Base-by-base conservation (phyloP, 2,113 vertebrate genomes). In the Silurus meridionalis region DNA sequence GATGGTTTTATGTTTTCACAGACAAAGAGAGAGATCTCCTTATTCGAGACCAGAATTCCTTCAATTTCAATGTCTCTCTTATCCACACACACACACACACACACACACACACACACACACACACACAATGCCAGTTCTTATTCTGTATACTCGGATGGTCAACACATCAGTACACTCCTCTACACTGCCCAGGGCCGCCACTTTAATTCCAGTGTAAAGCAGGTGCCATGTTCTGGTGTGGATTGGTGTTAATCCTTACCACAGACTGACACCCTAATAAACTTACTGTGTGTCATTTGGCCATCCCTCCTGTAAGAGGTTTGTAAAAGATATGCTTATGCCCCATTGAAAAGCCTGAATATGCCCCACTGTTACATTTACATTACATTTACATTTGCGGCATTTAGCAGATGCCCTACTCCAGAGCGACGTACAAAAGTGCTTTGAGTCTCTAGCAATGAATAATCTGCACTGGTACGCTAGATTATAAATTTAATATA, bases 1-100 rank as follows among this genome's bases (percentile, higher is more conserved):
- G 55, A 67, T 71, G 58, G 74, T 83, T 66, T 71, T 86, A 87
- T 84, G 88, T 55, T n/a, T 48, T 50, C 46, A 48, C 25, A 72
- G 64, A 23, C 50, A 63, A 67, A 75, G 21, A 8, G 80, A 28
- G 28, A 71, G 66, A 57, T 25, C 9, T 11, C n/a, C 15, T 37
- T 69, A 69, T 69, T 5, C 23, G 21, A 19, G 53, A 61, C 78
- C 79, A 87, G 37, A 81, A 37, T 37, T 37, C 37, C 37, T 37
- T 37, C 52, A 55, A 50, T 78, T 50, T 77, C 64, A 61, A 1
- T 14, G 14, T 69, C 28, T 69, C 66, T 69, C 25, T 69, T 25
- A n/a, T 48, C 28, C 28, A 58, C 60, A 7, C 52, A 53, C 25
- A 14, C 17, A 78, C 21, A 61, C 58, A 85, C 37, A 81, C 57